Evolutionary conservation across 2,797 vertebrate genomes (phyloP), one percentile per base, ranked within the genome.

Genomic region (Alcedo atthis): DNA sequence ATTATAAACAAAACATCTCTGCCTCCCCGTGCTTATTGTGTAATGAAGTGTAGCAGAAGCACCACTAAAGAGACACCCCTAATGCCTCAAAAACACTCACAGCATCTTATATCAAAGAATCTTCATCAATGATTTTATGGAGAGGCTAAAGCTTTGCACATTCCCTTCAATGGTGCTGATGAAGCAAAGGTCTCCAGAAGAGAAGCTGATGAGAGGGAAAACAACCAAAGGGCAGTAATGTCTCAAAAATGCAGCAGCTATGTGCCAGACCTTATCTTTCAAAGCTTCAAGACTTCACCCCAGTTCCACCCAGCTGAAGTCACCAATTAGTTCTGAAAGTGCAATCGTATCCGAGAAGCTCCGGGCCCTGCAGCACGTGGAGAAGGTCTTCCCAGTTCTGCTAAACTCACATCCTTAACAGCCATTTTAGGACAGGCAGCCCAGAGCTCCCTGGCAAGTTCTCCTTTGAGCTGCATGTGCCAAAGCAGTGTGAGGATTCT

Each of bases 391-490:
- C 88, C 69, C 86, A 90, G 81, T 9, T n/a, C 81, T 81, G 43
- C 76, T 83, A 6, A 92, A 83, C 80, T 93, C 92, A 16, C 74
- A 91, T 88, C 91, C 77, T 79, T n/a, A 93, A 94, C 88, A 94
- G 95, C 93, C 95, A 95, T 94, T 95, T 96, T 95, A 94, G 92
- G 95, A 94, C 79, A 95, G 88, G 90, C 92, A 94, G 94, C 66
- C 86, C 84, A 85, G 84, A 93, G 88, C 86, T 93, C 84, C 67
- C 92, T 95, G 94, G 94, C 95, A 96, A 92, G 63, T 46, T 48
- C 87, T 78, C 89, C 18, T 28, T 35, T 62, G 48, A 75, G 67
- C 79, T 17, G 4, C 45, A 22, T 69, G 93, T 89, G 92, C 95
- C 93, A 95, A 64, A 88, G 84, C 69, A 73, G 80, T 0, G 25